A percentile compares a stretch with the other conserved stretches of the same genome.
phyloP scores from a whole-genome alignment of 2,113 vertebrate genomes.

The Sisor rabdophorus region DNA sequence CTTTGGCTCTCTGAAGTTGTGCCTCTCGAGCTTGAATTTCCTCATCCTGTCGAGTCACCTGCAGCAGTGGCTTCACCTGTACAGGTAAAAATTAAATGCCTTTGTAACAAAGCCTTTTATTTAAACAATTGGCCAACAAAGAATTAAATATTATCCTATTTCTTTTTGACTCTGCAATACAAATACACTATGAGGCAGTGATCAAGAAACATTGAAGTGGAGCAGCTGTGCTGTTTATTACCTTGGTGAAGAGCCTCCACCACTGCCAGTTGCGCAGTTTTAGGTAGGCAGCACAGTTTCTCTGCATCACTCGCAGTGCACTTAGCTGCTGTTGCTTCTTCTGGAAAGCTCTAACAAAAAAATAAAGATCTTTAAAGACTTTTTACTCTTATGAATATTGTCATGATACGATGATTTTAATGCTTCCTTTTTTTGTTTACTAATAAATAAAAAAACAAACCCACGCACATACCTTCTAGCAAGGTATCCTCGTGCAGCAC shows the following conservation, averaged over 20 bases:
- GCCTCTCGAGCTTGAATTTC: constrained; percentile 80
- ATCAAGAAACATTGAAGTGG: background rate
- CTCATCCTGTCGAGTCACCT: constrained; percentile 87
- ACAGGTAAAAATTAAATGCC: constrained; percentile 20
- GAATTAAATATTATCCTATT: background rate
- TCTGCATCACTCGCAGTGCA: constrained; percentile 83
- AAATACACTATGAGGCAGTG: background rate
- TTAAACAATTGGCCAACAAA: background rate
- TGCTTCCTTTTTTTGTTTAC: background rate
- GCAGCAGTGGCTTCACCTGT: constrained; percentile 87
- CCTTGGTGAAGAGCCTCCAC: constrained; percentile 79
- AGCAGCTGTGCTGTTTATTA: background rate
- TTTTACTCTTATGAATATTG: background rate
- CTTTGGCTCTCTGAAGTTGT: constrained; percentile 80
- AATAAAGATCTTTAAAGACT: too few relatives aligned
- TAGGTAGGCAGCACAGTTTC: constrained; percentile 88
- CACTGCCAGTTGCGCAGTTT: constrained; percentile 91
- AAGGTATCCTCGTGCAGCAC: constrained; percentile 79
- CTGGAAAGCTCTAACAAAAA: constrained; percentile 71
- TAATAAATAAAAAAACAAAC: background rate
- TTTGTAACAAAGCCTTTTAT: background rate
- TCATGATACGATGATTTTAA: background rate
- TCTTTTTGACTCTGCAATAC: background rate
- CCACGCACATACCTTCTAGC: constrained; percentile 73
- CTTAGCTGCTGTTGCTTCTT: constrained; percentile 89